Evolutionary conservation across 2,113 vertebrate species (phyloP), one percentile per base, ranked within the genome.

Genomic region (Mohoua ochrocephala): DNA sequence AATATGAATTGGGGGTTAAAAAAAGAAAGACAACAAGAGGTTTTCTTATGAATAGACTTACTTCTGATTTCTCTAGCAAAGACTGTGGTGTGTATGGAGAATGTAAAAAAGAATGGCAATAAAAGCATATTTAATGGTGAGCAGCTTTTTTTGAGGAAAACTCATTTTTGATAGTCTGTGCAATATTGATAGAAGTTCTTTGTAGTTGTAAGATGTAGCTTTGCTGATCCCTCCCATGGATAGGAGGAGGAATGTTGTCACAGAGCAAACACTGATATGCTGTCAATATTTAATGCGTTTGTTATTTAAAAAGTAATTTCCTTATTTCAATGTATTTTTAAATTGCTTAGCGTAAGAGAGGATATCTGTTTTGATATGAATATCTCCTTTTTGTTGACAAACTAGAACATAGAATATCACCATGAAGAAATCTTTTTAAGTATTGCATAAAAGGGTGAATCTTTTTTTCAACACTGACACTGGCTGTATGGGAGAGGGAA

Each of bases 301-400:
- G 63, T 91, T 88, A 64, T 90, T 95, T 71, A 26, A 95, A 94
- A 96, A 97, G 73, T 95, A 6, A 84, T 92, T 91, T 92, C 63
- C 74, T 80, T 95, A 84, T 87, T 92, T n/a, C 82, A 96, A 88
- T 91, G 83, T 73, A 65, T 80, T 95, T 95, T 95, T 73, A 77
- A 93, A 71, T 95, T 93, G 75, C 76, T 95, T 87, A 75, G 49
- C 21, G 74, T 75, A 65, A 84, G 84, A 83, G 30, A 84, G 41
- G 61, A 9, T 67, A 63, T 54, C 33, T 69, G 19, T 95, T 96
- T 81, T 95, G 91, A 76, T 96, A 93, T 61, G 44, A 94, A 77
- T 93, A 94, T 83, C n/a, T 96, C 24, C 57, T 87, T 87, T 97
- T 88, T 97, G 94, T 42, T 91, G 75, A 80, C 35, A 94, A 96